phyloP scores from a whole-genome alignment of 2,797 vertebrate species.

The Halcyon smyrnensis region DNA sequence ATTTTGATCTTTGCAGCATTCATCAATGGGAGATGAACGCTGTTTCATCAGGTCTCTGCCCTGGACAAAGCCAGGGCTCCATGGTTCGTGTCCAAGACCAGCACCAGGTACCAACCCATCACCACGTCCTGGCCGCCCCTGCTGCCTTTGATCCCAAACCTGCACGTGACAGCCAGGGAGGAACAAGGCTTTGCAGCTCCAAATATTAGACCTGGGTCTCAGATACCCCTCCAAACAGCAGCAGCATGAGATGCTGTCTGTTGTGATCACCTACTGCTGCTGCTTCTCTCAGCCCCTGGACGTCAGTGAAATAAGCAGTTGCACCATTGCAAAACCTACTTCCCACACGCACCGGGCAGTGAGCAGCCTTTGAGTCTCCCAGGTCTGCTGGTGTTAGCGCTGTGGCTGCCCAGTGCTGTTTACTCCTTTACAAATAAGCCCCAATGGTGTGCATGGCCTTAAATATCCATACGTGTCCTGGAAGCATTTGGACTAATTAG shows the following conservation, averaged over 20 bases:
- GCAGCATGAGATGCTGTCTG: neutral
- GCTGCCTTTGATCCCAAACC: neutral
- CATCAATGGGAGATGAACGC: neutral
- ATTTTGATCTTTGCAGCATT: neutral
- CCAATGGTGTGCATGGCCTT: neutral
- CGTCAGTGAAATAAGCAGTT: neutral
- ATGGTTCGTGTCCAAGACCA: neutral
- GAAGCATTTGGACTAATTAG: slow-evolving; percentile 18
- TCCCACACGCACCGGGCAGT: neutral
- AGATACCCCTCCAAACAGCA: neutral
- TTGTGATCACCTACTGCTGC: neutral
- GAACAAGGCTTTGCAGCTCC: neutral
- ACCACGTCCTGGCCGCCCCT: neutral
- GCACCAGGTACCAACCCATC: neutral
- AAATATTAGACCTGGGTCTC: accelerated
- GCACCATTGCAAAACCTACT: neutral
- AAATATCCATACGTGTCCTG: neutral
- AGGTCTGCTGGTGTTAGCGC: neutral
- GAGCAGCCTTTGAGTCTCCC: neutral
- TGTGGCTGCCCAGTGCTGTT: neutral
- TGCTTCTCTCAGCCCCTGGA: neutral
- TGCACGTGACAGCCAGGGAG: neutral
- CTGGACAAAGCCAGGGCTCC: neutral
- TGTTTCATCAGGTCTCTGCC: neutral
- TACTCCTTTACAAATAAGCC: neutral